Evolutionary conservation across 2,888 invertebrate genomes (phyloP).

Genomic region (Clusia tigrina): DNA sequence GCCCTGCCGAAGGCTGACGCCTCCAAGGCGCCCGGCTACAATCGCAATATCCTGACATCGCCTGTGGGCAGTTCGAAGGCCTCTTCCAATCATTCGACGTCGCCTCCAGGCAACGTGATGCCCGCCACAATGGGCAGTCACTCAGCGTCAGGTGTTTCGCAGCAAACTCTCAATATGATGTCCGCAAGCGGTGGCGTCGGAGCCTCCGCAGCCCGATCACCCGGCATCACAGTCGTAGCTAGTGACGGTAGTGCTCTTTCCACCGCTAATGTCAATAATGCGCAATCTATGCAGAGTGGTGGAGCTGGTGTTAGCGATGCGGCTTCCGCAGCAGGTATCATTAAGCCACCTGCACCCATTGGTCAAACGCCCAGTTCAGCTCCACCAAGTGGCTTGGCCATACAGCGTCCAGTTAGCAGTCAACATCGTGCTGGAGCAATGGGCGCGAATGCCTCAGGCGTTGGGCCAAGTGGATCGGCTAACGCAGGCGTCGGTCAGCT

Average conservation of each 20-base stretch:
- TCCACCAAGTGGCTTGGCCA: constrained; percentile 53
- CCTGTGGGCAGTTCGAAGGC: constrained; percentile 76
- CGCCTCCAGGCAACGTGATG: constrained; percentile 64
- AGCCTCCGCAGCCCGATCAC: constrained; percentile 46
- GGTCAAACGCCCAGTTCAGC: constrained; percentile 32
- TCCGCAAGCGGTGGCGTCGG: constrained; percentile 29
- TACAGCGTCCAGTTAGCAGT: constrained; percentile 57
- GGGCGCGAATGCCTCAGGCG: constrained; percentile 19
- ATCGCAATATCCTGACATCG: constrained; percentile 77
- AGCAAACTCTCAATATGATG: constrained; percentile 45
- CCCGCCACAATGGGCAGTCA: constrained; percentile 23
- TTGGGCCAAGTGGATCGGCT: constrained; percentile 7
- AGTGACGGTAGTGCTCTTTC: constrained; percentile 44
- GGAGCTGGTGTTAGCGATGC: constrained; percentile 23
- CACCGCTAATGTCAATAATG: constrained; percentile 31
- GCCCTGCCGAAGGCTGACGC: constrained; percentile 75
- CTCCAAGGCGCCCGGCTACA: constrained; percentile 89
- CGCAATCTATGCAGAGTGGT: not conserved
- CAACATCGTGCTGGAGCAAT: constrained; percentile 39
- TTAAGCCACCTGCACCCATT: constrained; percentile 49
- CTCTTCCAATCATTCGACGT: constrained; percentile 67
- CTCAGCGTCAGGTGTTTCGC: constrained; percentile 31
- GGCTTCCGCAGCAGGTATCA: constrained; percentile 47
- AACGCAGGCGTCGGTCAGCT: constrained; percentile 23
- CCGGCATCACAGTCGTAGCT: constrained; percentile 35